A percentile compares a stretch with the other conserved stretches of the same genome.
Conservation (phyloP, 2,888 invertebrate species). For the Machimus atricapillus region DNA sequence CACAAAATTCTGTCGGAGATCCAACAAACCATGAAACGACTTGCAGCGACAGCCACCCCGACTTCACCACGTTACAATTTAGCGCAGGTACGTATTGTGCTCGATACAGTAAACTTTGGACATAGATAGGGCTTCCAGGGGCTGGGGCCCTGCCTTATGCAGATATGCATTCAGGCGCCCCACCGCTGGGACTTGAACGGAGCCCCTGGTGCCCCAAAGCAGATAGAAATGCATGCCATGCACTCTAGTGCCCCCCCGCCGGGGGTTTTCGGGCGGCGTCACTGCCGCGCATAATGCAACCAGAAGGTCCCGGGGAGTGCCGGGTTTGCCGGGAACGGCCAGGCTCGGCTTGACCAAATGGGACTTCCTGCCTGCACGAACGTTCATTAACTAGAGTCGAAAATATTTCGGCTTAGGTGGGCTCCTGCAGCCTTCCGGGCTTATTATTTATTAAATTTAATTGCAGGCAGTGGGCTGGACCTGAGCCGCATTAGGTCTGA, state of each 20-base stretch:
- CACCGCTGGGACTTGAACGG: not conserved
- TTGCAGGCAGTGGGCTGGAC: constrained; percentile 37
- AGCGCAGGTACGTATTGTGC: constrained; percentile 40
- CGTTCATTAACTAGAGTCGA: constrained; percentile 39
- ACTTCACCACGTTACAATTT: constrained; percentile 29
- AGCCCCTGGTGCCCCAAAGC: not conserved
- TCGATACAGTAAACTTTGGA: not conserved
- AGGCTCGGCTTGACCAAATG: constrained; percentile 6
- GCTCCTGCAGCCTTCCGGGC: constrained; percentile 7
- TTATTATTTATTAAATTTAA: constrained; percentile 46
- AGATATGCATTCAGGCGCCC: not conserved
- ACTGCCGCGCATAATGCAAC: not conserved
- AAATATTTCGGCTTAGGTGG: constrained; percentile 42
- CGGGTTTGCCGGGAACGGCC: not conserved
- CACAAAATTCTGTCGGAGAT: constrained; percentile 50
- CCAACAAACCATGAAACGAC: constrained; percentile 50
- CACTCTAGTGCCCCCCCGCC: not conserved
- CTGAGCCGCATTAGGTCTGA: constrained; percentile 16
- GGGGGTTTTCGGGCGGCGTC: not conserved
- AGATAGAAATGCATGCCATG: constrained; percentile 1
- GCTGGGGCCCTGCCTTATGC: not conserved
- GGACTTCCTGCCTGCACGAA: constrained; percentile 6
- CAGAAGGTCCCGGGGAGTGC: not conserved
- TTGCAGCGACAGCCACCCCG: constrained; percentile 33
- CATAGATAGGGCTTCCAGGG: not conserved